Conservation (phyloP, 2,797 vertebrate genomes). For the Pangasius macronema region DNA sequence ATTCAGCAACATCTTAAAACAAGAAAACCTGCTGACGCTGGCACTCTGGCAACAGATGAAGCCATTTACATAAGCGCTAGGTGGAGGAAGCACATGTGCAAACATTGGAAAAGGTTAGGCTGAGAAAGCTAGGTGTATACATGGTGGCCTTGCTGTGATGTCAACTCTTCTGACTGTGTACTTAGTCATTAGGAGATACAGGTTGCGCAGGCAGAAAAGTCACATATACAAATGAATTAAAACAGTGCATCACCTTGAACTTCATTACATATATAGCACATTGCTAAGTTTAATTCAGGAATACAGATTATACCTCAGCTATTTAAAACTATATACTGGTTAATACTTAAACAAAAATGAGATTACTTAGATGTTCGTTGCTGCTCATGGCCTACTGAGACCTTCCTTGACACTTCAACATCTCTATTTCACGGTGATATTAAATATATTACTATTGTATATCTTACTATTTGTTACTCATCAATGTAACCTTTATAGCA, state of each 20-base stretch:
- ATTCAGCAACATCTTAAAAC: constrained; percentile 48
- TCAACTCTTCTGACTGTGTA: background rate
- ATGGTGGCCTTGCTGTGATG: background rate
- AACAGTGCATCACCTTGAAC: background rate
- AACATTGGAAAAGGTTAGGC: background rate
- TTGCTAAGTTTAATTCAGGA: background rate
- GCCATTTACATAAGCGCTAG: constrained; percentile 17
- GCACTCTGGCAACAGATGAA: constrained; percentile 32
- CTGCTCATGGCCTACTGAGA: background rate
- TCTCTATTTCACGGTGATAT: background rate
- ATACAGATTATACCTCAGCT: background rate
- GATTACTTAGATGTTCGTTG: background rate
- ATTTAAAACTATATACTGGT: background rate
- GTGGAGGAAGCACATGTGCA: constrained; percentile 11
- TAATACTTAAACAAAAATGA: background rate
- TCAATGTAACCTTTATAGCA: background rate
- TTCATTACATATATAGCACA: background rate
- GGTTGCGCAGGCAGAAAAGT: background rate
- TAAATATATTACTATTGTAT: background rate
- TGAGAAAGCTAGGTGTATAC: background rate
- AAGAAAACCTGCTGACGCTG: constrained; percentile 36
- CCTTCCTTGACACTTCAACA: background rate
- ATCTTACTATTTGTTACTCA: background rate
- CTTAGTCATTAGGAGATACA: background rate
- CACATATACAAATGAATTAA: background rate